Evolutionary conservation across 2,888 invertebrate species (phyloP), one percentile per base, ranked within the genome.

Genomic region (Taenaris catops): DNA sequence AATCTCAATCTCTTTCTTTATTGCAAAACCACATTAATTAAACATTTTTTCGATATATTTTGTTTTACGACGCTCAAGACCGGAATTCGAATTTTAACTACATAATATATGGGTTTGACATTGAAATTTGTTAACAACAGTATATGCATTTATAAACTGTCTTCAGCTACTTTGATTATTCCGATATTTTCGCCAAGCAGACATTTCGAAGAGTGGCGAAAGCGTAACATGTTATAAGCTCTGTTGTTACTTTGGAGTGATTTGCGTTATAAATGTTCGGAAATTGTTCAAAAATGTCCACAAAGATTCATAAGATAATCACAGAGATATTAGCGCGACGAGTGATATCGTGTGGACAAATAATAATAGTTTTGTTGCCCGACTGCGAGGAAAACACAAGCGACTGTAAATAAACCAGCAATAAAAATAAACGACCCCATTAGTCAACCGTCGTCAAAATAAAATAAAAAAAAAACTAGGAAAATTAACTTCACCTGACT

Each of bases 361-460:
- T 69, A 79, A 79, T 83, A 80, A 81, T 75, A 79, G 74, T 63
- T 62, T 46, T 57, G 66, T 55, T 53, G 67, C 68, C 68, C 69
- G 73, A 64, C 60, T 60, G 60, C 62, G 60, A 59, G 64, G 63
- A 59, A 70, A 72, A 44, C 64, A 68, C 68, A 73, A 66, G 66
- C 67, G 65, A 62, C 70, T 74, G 62, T 65, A 73, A 79, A 81
- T 78, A 79, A 74, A 75, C 68, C 65, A 66, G 68, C 68, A 70
- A 79, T 80, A 78, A 81, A 83, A 80, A 80, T 84, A 84, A 84
- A 83, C 76, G 78, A 66, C 60, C 65, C 66, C 76, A 83, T 83
- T 81, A 79, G 73, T 84, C 81, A 83, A n/a, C 71, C 75, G 63
- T 57, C 80, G 84, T 83, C 83, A 81, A 79, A 84, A 83, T 78